These are phyloP conservation scores for Drosophila nannoptera DNA, from an alignment of 1,140 invertebrate genomes.

Conservation along the genomic window DNA sequence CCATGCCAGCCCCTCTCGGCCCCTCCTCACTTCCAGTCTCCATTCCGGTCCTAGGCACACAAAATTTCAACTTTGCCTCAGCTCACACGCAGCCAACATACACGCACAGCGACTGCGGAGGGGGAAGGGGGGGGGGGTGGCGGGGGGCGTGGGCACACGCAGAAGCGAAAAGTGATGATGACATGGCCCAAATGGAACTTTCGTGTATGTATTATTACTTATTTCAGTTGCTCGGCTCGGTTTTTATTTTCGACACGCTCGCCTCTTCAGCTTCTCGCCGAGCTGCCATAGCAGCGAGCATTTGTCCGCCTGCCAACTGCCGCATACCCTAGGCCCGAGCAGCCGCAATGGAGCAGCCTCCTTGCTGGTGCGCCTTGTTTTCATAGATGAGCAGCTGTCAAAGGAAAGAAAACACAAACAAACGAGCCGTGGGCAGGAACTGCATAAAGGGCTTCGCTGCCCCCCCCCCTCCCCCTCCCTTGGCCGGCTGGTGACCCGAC, in stretches of 20 bases:
- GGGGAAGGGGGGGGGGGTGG: not conserved
- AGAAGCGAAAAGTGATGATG: slow-evolving; percentile 52
- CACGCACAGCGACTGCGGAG: not conserved
- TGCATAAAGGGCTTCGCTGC: slow-evolving; percentile 22
- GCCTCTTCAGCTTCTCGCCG: not conserved
- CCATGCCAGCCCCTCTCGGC: too few relatives aligned
- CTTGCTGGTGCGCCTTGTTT: slow-evolving; percentile 12
- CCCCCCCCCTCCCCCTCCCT: slow-evolving; percentile 4
- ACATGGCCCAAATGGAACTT: slow-evolving; percentile 64
- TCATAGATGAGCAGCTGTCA: slow-evolving; percentile 16
- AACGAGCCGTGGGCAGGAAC: slow-evolving; percentile 3
- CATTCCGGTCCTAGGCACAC: not conserved
- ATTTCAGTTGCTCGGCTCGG: slow-evolving; percentile 37
- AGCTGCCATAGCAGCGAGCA: too few relatives aligned
- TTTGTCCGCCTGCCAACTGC: too few relatives aligned
- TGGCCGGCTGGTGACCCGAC: not conserved
- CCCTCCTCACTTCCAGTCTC: too few relatives aligned
- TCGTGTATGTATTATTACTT: slow-evolving; percentile 65
- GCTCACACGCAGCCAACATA: not conserved
- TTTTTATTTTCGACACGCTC: slow-evolving; percentile 19
- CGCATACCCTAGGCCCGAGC: not conserved
- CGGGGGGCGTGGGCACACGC: not conserved
- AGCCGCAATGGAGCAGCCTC: not conserved
- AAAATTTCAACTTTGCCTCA: not conserved
- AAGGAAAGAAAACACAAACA: not conserved